phyloP scores from a whole-genome alignment of 1,140 invertebrate genomes.

The Drosophila simulans region DNA sequence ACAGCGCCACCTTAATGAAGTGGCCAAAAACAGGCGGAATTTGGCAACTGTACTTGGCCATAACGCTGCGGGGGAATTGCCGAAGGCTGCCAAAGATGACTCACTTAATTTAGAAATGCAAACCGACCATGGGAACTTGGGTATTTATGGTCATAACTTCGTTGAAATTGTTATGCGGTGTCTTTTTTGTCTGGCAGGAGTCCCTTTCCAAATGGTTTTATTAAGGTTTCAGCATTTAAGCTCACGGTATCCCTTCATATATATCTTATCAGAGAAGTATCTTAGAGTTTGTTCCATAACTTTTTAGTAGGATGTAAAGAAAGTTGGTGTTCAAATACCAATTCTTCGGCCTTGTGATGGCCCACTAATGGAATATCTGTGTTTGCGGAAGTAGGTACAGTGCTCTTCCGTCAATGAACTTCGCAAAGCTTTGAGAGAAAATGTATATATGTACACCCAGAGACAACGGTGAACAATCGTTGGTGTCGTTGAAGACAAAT shows the following conservation, averaged over 20 bases:
- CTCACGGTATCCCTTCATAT: background rate
- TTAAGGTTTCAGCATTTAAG: background rate
- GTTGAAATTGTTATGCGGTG: background rate
- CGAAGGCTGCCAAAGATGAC: slow-evolving; percentile 19
- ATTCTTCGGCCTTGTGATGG: background rate
- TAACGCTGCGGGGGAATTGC: slow-evolving; percentile 40
- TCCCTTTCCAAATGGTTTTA: background rate
- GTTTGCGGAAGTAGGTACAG: slow-evolving; percentile 41
- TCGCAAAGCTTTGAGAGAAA: slow-evolving; percentile 4
- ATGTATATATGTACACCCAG: slow-evolving; percentile 11
- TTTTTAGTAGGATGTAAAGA: background rate
- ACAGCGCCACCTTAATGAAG: slow-evolving; percentile 77
- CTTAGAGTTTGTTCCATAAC: background rate
- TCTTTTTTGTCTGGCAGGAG: background rate
- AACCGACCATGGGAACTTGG: slow-evolving; percentile 15
- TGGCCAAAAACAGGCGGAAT: slow-evolving; percentile 51
- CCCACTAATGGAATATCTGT: slow-evolving; percentile 42
- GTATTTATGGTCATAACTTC: background rate
- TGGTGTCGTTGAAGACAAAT: slow-evolving; percentile 67
- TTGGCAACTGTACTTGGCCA: slow-evolving; percentile 58
- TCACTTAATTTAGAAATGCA: slow-evolving; percentile 30
- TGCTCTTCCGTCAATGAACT: slow-evolving; percentile 6
- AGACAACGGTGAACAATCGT: slow-evolving; percentile 33
- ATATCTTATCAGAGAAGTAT: background rate
- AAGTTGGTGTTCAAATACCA: background rate